Evolutionary conservation across 2,888 invertebrate species (phyloP).

Genomic region (Archaeoteleia sp.): DNA sequence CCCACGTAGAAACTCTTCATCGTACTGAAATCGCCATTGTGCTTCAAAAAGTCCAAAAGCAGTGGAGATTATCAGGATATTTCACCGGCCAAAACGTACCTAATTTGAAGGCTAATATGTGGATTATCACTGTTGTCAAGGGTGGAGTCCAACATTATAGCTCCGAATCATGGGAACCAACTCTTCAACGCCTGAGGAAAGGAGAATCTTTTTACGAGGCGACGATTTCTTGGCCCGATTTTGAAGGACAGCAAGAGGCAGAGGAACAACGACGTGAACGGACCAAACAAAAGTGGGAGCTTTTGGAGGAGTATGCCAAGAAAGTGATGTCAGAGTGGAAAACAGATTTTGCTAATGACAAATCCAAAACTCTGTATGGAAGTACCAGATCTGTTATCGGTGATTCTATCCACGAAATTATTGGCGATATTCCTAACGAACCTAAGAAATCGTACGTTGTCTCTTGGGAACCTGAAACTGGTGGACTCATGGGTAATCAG

Average conservation of each 20-base stretch:
- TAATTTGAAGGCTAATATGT: conserved; percentile 62
- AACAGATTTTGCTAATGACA: conserved; percentile 65
- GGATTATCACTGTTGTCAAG: conserved; percentile 68
- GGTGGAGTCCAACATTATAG: conserved; percentile 65
- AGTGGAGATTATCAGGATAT: conserved; percentile 66
- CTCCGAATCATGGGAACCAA: conserved; percentile 70
- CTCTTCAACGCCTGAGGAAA: conserved; percentile 66
- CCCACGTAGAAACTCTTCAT: too few species aligned
- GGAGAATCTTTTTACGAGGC: conserved; percentile 68
- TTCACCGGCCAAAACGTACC: conserved; percentile 63
- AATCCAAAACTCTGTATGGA: too few species aligned
- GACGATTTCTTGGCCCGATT: conserved; percentile 69
- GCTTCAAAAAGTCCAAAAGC: conserved; percentile 61
- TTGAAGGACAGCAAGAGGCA: conserved; percentile 64
- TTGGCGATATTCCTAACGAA: conserved; percentile 58
- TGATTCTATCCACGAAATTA: too few species aligned
- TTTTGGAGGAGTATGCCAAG: too few species aligned
- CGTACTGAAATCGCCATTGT: conserved; percentile 70
- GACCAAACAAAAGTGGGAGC: too few species aligned
- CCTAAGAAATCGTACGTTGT: conserved; percentile 65
- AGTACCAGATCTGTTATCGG: too few species aligned
- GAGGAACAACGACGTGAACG: too few species aligned
- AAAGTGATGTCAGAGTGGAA: conserved; percentile 37
- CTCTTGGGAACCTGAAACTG: conserved; percentile 71
- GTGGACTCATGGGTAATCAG: conserved; percentile 72